Percentiles rank a stretch among this genome's conserved stretches.
phyloP scores from a whole-genome alignment of 2,888 invertebrate genomes.

The Harpalus rubripes region DNA sequence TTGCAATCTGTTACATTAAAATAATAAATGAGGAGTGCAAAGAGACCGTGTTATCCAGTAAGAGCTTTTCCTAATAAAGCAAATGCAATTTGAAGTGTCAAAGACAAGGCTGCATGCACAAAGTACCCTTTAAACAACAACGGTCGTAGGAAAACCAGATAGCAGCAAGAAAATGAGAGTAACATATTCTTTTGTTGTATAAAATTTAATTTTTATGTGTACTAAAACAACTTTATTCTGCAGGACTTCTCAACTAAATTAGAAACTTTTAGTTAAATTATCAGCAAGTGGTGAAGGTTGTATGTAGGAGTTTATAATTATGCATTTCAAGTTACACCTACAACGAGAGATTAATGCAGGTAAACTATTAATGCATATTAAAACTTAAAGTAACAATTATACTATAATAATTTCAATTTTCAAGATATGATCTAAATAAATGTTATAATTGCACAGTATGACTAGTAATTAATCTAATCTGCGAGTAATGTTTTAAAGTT shows the following conservation, averaged over 20 bases:
- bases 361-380: conserved; percentile 8
- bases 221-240: conserved; percentile 13
- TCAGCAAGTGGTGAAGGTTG: conserved; percentile 7
- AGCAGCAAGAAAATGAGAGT: conserved; percentile 27
- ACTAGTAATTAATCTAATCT: too few relatives aligned
- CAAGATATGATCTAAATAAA: neutral
- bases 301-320: conserved; percentile 33
- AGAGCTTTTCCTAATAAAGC: conserved; percentile 50
- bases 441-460: too few relatives aligned
- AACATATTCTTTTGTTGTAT: conserved; percentile 22
- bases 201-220: conserved; percentile 29
- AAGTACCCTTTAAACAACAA: conserved; percentile 10
- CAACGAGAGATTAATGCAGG: neutral
- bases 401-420: neutral
- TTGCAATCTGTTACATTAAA: conserved; percentile 27
- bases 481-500: too few relatives aligned
- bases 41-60: conserved; percentile 21
- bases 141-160: neutral
- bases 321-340: neutral
- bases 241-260: conserved; percentile 3
- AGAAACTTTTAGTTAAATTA: conserved; percentile 26
- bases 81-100: conserved; percentile 53
- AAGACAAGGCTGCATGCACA: conserved; percentile 33
- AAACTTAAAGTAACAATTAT: neutral
- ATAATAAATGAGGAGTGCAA: conserved; percentile 33